Base-by-base conservation (phyloP, 2,888 invertebrate genomes). In the Leptopilina myrica region DNA sequence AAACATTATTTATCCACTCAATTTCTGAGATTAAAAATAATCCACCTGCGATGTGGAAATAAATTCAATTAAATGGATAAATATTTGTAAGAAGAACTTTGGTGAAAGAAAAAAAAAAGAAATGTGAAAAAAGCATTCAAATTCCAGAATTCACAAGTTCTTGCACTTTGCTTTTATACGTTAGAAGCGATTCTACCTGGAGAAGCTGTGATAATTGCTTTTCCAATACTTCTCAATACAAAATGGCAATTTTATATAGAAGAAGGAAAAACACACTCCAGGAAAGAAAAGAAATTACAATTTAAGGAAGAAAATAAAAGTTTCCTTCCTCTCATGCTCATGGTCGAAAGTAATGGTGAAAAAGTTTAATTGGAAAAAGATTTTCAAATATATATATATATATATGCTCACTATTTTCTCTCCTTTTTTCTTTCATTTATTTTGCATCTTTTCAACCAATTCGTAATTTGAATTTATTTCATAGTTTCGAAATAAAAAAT, bases 181-280 rank as follows among this genome's bases (percentile, higher is more conserved):
- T 49, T 49, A 4, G 8, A 62, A 20, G 20, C 69, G 53, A 49
- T 65, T 65, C 53, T 53, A 76, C 78, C n/a, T 26, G 9, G 26
- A 78, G 69, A 59, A 53, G 56, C 66, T 69, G 76, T 73, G 75
- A 78, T 78, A 75, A 78, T 78, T 78, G 76, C 78, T 78, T 78
- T 64, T 66, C 76, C 78, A 59, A 75, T 78, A 75, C 43, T 75
- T 49, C 65, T 76, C 76, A 20, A 66, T 64, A 62, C 62, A 62
- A 62, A 62, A 62, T 62, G 62, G 15, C 62, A 62, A 20, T 62
- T 62, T 62, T 49, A 49, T 49, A 62, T 62, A 15, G 15, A 7
- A 15, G 15, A 62, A 62, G 20, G 62, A 62, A 62, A 62, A 62
- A 62, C 62, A 62, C 20, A 62, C 62, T 62, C 20, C 20, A 62